Conservation (phyloP, 2,113 vertebrate species). For the Egretta garzetta region DNA sequence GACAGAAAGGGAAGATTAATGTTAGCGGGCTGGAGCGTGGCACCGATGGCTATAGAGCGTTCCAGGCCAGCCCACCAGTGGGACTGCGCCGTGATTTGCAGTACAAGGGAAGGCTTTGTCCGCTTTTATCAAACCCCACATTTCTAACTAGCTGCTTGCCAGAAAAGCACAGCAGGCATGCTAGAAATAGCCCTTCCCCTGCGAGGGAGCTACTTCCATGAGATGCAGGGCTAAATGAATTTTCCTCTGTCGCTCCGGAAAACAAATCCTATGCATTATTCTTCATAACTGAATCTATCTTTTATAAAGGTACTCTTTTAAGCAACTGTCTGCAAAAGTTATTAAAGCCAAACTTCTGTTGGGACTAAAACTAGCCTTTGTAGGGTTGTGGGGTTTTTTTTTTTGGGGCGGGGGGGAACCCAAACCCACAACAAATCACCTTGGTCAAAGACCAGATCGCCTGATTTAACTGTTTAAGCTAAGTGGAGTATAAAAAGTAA, state of each 20-base stretch:
- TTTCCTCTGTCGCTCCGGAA: slow-evolving; percentile 38
- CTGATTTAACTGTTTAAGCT: background rate
- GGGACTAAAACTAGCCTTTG: background rate
- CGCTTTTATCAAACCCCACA: slow-evolving; percentile 68
- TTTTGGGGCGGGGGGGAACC: background rate
- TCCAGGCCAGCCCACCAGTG: slow-evolving; percentile 69
- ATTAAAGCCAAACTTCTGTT: background rate
- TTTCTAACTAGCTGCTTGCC: slow-evolving; percentile 69
- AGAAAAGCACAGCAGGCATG: slow-evolving; percentile 71
- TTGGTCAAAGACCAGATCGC: background rate
- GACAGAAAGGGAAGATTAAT: slow-evolving; percentile 64
- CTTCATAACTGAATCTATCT: background rate
- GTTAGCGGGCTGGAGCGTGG: slow-evolving; percentile 70
- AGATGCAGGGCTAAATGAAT: slow-evolving; percentile 6
- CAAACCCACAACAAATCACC: background rate
- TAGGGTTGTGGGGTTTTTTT: background rate
- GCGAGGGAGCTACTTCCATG: slow-evolving; percentile 59
- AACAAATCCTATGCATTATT: slow-evolving; percentile 22
- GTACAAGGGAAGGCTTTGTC: slow-evolving; percentile 89
- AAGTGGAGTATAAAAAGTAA: background rate
- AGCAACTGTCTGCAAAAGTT: background rate
- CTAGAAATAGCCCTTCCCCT: slow-evolving; percentile 80
- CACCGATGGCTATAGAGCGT: slow-evolving; percentile 65
- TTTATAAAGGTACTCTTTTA: background rate
- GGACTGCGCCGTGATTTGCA: slow-evolving; percentile 71